phyloP scores from a whole-genome alignment of 2,888 invertebrate genomes.

The Calameuta filiformis region DNA sequence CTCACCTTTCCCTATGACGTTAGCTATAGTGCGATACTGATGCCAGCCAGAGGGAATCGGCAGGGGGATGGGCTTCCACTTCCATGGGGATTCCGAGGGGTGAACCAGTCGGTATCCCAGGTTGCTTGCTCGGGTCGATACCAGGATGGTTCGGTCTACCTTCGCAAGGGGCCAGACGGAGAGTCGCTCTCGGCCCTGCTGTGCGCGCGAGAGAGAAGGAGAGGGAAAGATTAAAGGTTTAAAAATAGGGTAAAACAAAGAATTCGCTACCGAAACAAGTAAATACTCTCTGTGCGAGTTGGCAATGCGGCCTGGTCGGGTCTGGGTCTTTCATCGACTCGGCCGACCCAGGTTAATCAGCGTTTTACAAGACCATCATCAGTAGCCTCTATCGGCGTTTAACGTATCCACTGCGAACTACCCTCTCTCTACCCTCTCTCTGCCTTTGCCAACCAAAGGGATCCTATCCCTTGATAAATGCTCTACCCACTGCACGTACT shows the following conservation, averaged over 20 bases:
- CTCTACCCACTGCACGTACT: background rate
- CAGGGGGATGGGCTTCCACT: background rate
- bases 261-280: background rate
- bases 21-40: background rate
- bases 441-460: background rate
- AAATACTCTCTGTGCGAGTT: background rate
- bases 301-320: background rate
- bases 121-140: background rate
- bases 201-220: conserved; percentile 5
- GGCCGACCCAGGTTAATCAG: background rate
- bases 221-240: background rate
- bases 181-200: background rate
- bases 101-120: background rate
- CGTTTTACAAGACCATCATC: background rate
- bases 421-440: background rate
- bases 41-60: too few species aligned
- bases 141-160: background rate
- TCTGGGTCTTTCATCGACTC: background rate
- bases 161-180: background rate
- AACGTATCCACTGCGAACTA: background rate
- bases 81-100: background rate
- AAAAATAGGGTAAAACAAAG: background rate
- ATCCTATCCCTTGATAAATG: background rate
- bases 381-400: background rate
- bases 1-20: background rate